Percentiles rank a stretch among this genome's conserved stretches.
Conservation (phyloP, 1,140 invertebrate genomes). For the Drosophila serrata region DNA sequence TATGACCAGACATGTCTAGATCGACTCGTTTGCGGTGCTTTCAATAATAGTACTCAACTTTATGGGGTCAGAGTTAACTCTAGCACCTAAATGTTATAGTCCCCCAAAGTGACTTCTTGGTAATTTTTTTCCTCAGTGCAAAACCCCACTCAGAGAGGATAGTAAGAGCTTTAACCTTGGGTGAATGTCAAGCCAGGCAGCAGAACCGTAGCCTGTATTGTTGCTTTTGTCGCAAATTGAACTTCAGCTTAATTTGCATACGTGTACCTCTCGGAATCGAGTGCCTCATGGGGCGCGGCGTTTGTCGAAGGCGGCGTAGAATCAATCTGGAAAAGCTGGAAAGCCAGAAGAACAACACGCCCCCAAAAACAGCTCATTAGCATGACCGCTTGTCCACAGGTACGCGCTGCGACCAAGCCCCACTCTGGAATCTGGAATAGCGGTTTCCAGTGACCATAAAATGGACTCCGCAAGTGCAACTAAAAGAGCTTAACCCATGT, state of each 20-base stretch:
- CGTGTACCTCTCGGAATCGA: conserved; percentile 14
- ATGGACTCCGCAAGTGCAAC: conserved; percentile 12
- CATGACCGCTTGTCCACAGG: conserved; percentile 28
- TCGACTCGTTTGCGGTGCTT: too few species aligned
- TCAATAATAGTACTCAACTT: too few species aligned
- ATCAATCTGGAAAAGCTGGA: conserved; percentile 35
- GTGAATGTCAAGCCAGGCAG: conserved; percentile 64
- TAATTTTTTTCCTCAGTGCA: conserved; percentile 17
- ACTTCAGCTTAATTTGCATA: conserved; percentile 66
- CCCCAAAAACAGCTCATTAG: conserved; percentile 59
- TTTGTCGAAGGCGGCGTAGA: conserved; percentile 10
- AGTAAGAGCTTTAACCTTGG: conserved; percentile 59
- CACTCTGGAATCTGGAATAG: conserved; percentile 42
- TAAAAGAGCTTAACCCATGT: conserved; percentile 38
- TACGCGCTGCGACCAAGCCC: conserved; percentile 28
- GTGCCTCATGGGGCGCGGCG: background rate
- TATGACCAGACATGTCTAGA: too few species aligned
- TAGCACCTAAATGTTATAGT: too few species aligned
- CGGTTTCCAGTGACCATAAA: conserved; percentile 22
- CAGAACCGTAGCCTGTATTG: conserved; percentile 16
- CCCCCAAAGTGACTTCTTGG: too few species aligned
- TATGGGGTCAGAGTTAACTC: too few species aligned
- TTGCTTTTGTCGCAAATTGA: conserved; percentile 56
- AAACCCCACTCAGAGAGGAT: background rate
- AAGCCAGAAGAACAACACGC: conserved; percentile 33